Conservation (phyloP, 2,797 vertebrate genomes). For the Cuniculus paca region DNA sequence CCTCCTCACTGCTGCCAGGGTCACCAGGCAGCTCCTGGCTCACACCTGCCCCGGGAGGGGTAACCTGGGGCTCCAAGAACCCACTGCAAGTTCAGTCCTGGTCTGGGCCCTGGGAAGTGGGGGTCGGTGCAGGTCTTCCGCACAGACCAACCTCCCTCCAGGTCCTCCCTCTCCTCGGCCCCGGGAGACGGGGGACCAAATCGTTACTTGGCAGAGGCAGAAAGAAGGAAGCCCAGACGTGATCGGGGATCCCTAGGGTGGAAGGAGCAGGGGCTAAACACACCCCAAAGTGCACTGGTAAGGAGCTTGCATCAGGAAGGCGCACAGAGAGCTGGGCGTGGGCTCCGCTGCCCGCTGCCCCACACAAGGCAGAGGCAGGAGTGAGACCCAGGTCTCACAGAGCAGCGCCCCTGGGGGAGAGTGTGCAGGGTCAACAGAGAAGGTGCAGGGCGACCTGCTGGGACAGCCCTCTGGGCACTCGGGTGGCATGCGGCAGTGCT, state of each 20-base stretch:
- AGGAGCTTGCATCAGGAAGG: no score
- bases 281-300: neutral
- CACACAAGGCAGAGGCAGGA: neutral
- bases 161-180: neutral
- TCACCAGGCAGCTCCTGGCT: neutral
- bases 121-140: neutral
- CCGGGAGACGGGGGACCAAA: neutral
- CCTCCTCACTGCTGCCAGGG: neutral
- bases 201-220: neutral
- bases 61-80: neutral
- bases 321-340: no score
- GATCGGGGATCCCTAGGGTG: neutral
- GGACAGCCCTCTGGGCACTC: neutral
- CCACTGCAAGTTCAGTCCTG: neutral
- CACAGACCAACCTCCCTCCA: neutral
- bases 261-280: neutral
- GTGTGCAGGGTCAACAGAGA: rapidly evolving
- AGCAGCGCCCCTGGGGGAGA: rapidly evolving
- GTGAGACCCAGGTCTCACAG: neutral
- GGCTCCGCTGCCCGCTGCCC: neutral
- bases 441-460: neutral
- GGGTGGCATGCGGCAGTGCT: neutral
- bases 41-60: neutral
- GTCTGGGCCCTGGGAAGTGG: neutral
- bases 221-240: neutral